Base-by-base conservation (phyloP, 2,888 invertebrate genomes). In the Aproaerema taeniolella region DNA sequence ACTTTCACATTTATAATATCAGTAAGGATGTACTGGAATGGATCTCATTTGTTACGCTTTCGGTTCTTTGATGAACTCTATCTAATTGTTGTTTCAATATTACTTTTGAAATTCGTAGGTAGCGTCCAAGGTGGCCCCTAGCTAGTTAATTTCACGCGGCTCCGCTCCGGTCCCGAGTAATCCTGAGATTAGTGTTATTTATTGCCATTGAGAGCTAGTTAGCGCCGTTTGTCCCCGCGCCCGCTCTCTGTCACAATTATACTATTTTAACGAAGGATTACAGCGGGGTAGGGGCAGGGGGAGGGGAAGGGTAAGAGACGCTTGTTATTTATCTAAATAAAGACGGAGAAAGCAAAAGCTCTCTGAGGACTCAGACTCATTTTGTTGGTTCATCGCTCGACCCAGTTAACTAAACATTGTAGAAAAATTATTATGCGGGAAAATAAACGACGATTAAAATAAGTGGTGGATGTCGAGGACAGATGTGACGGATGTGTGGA, bases 151-250 rank as follows among this genome's bases (percentile, higher is more conserved):
- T 61, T 56, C 52, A 55, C 59, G 63, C 61, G 57, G 51, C 53
- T 58, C 43, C 46, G 52, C 50, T 42, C 46, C 40, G 42, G 31
- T 34, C 42, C 34, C 29, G 44, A 55, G 48, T 54, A 58, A 60
- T 53, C 53, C 52, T 43, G 45, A 52, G 56, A 67, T 62, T 58
- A 58, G 55, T 42, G 52, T 58, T 63, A 62, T 66, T 66, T 61
- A 64, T 61, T 49, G 55, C 45, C 50, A 49, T 49, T 56, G 47
- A 46, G 49, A 45, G 52, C 51, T 53, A 53, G 55, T 54, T 56
- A 59, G 54, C 46, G 47, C 36, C 41, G 55, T 46, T 54, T 58
- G 55, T 57, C 48, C 43, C 41, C 36, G n/a, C 43, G 43, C 26
- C 11, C 17, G 5, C 32, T 11, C n/a, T 20, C 38, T 45, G 46